Percentiles rank a stretch among this genome's conserved stretches.
Evolutionary conservation across 2,888 invertebrate genomes (phyloP).

Genomic region (Drosophila trichaetosa): DNA sequence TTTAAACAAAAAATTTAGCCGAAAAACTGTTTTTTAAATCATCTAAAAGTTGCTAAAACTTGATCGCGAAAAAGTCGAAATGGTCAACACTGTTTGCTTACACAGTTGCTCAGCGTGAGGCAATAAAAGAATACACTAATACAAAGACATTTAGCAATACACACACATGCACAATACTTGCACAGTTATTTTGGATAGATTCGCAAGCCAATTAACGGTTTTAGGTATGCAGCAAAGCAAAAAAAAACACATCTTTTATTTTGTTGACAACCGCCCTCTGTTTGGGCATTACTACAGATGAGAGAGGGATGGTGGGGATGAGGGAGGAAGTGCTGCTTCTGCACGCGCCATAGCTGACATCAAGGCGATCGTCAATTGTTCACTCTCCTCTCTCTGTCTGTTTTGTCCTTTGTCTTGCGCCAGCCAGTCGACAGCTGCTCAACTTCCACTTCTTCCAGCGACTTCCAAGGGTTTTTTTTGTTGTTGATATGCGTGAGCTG

Average conservation of each 20-base stretch:
- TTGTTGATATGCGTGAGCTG: conserved; percentile 28
- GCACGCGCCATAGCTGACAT: conserved; percentile 70
- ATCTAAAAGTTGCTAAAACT: background rate
- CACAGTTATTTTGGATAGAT: conserved; percentile 23
- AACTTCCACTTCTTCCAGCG: conserved; percentile 11
- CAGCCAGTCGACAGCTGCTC: conserved; percentile 42
- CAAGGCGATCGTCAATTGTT: conserved; percentile 48
- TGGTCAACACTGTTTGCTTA: conserved; percentile 4
- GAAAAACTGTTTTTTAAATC: background rate
- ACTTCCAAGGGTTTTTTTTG: background rate
- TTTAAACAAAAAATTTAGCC: background rate
- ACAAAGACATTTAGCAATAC: background rate
- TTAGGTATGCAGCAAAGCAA: conserved; percentile 36
- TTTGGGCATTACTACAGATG: conserved; percentile 3
- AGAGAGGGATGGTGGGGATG: background rate
- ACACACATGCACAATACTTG: background rate
- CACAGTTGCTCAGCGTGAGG: conserved; percentile 4
- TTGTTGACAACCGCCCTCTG: conserved; percentile 15
- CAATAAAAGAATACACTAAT: background rate
- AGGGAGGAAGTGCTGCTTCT: conserved; percentile 3
- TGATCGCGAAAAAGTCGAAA: background rate
- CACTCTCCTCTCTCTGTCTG: conserved; percentile 6
- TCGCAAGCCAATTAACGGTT: conserved; percentile 71
- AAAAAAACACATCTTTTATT: conserved; percentile 13
- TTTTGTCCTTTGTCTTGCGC: conserved; percentile 30